Evolutionary conservation across 2,888 invertebrate genomes (phyloP).

Genomic region (Yponomeuta sedellus): DNA sequence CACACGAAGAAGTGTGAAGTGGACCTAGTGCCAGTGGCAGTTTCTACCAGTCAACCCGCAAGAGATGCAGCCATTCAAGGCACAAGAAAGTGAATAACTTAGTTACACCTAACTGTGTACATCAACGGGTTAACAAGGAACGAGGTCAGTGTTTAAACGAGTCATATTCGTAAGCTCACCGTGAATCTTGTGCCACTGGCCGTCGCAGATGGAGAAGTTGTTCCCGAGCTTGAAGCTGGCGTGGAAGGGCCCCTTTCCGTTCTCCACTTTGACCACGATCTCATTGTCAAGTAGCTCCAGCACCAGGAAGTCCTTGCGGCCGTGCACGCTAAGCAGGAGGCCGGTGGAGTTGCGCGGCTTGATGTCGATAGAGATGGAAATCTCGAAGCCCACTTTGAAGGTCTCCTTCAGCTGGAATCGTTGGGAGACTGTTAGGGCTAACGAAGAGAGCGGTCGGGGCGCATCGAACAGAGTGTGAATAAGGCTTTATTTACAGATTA

Average conservation of each 20-base stretch:
- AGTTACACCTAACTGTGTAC: too few relatives aligned
- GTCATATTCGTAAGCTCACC: conserved; percentile 57
- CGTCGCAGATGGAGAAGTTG: conserved; percentile 90
- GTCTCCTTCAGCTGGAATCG: conserved; percentile 73
- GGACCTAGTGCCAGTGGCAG: too few relatives aligned
- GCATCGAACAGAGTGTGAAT: too few relatives aligned
- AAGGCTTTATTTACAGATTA: too few relatives aligned
- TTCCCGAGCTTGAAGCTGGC: conserved; percentile 82
- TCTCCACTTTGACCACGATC: conserved; percentile 88
- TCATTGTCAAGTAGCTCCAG: conserved; percentile 92
- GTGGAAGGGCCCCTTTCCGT: conserved; percentile 87
- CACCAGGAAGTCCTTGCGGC: conserved; percentile 87
- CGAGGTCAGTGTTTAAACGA: too few relatives aligned
- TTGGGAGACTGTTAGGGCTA: too few relatives aligned
- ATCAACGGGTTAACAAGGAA: too few relatives aligned
- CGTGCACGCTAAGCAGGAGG: conserved; percentile 90
- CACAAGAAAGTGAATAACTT: too few relatives aligned
- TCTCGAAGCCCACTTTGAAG: conserved; percentile 86
- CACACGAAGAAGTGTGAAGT: too few relatives aligned
- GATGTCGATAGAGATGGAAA: conserved; percentile 89
- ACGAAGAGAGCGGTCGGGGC: too few relatives aligned
- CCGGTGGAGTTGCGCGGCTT: conserved; percentile 91
- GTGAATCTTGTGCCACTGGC: conserved; percentile 94
- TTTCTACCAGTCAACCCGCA: too few relatives aligned
- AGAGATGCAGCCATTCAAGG: too few relatives aligned